Evolutionary conservation across 1,140 invertebrate species (phyloP).

Genomic region (Trichomalopsis sarcophagae): DNA sequence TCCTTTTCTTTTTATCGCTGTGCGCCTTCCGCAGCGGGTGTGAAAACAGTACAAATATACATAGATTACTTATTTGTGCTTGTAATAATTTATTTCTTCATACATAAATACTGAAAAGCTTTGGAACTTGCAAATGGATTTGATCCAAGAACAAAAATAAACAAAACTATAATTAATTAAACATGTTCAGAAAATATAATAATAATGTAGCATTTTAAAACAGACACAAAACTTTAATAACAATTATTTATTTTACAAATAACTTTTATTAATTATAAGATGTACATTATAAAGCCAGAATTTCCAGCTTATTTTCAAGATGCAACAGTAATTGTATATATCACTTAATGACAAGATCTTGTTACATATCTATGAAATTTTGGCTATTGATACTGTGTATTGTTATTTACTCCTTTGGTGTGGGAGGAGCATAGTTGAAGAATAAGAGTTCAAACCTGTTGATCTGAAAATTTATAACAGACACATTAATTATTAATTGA

Average conservation of each 20-base stretch:
- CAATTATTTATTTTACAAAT: conserved; percentile 28
- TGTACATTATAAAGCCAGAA: neutral
- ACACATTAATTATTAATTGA: neutral
- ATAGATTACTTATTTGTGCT: too few species aligned
- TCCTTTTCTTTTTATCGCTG: too few species aligned
- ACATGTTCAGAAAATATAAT: too few species aligned
- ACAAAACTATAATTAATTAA: too few species aligned
- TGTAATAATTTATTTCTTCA: too few species aligned
- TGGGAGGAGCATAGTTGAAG: conserved; percentile 27
- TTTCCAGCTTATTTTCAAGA: conserved; percentile 17
- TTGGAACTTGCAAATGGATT: too few species aligned
- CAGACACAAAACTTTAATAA: neutral
- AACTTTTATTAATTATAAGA: conserved; percentile 5
- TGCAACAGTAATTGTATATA: neutral
- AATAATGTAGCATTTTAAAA: neutral
- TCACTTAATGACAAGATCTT: neutral
- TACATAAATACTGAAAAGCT: too few species aligned
- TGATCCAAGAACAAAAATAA: too few species aligned
- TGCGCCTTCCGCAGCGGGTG: too few species aligned
- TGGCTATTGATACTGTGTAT: conserved; percentile 15
- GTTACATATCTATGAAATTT: conserved; percentile 15
- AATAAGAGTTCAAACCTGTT: neutral
- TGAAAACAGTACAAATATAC: too few species aligned
- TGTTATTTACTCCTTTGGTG: conserved; percentile 7
- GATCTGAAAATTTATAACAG: conserved; percentile 22